Evolutionary conservation across 2,888 invertebrate genomes (phyloP), one percentile per base, ranked within the genome.

Genomic region (Acronicta aceris): DNA sequence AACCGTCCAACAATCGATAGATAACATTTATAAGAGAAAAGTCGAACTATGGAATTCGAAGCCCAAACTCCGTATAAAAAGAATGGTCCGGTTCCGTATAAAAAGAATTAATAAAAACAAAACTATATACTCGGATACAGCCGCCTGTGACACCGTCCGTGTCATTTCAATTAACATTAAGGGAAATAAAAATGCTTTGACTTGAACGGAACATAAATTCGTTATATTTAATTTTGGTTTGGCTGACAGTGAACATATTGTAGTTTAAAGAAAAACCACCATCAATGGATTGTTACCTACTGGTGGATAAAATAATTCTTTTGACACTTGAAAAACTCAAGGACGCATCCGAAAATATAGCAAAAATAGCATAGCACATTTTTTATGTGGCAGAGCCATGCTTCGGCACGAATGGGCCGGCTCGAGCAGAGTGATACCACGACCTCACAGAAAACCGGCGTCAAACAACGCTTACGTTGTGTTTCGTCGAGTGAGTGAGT

Each of bases 141-240:
- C 71, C 71, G 85, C 74, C 83, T 83, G 85, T 81, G 86, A 89
- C 88, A 88, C 86, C 81, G 85, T 67, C 82, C 84, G 83, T 87
- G 89, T 93, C 88, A 89, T 89, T 93, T 94, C 91, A 93, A 94
- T 94, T 93, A 93, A 89, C 89, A 88, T 91, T 87, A 81, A 81
- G 78, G 81, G 83, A 86, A 83, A 90, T 90, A 90, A 88, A 89
- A 89, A 88, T 86, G 78, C 83, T 83, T 72, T 59, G 75, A 65
- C 64, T 71, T 63, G 64, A 71, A 69, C 46, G 38, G 68, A 78
- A 84, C 86, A 86, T 87, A 85, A 87, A 86, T 88, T 86, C 74
- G 78, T 83, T 85, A 83, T 84, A 33, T 33, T 33, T 33, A 82
- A 86, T 86, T 85, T 82, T 71, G 68, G 76, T 80, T 72, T 77